Evolutionary conservation across 2,797 vertebrate genomes (phyloP).

Genomic region (Microctenopoma steveboyesi): DNA sequence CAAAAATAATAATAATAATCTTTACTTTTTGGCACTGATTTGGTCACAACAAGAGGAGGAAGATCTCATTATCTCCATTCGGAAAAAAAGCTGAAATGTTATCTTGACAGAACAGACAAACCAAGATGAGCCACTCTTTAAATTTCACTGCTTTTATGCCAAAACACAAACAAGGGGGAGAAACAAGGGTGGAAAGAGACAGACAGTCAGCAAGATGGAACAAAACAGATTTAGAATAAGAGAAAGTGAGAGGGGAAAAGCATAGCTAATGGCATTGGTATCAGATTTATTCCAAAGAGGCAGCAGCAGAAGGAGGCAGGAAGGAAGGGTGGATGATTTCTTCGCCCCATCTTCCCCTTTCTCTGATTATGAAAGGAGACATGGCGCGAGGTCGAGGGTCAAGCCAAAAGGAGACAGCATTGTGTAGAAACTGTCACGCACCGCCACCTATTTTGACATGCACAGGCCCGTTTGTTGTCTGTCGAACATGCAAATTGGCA

Average conservation of each 20-base stretch:
- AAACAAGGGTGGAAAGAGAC: slow-evolving; percentile 34
- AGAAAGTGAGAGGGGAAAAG: slow-evolving; percentile 69
- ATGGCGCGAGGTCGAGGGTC: slow-evolving; percentile 96
- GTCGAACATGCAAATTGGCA: slow-evolving; percentile 99
- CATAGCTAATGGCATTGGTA: slow-evolving; percentile 93
- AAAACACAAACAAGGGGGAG: slow-evolving; percentile 68
- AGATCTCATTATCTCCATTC: slow-evolving; percentile 75
- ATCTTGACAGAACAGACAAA: slow-evolving; percentile 77
- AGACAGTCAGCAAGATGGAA: slow-evolving; percentile 68
- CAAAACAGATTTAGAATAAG: slow-evolving; percentile 69
- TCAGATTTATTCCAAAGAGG: slow-evolving; percentile 94
- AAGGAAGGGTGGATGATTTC: slow-evolving; percentile 84
- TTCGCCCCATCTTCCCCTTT: slow-evolving; percentile 84
- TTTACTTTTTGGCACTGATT: slow-evolving; percentile 62
- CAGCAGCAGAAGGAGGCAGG: slow-evolving; percentile 81
- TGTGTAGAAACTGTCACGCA: slow-evolving; percentile 99
- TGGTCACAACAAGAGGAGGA: slow-evolving; percentile 66
- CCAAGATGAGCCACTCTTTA: slow-evolving; percentile 68
- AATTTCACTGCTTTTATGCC: slow-evolving; percentile 80
- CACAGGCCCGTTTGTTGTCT: slow-evolving; percentile 99
- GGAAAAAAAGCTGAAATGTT: slow-evolving; percentile 57
- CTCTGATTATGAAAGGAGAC: slow-evolving; percentile 97
- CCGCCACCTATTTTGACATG: slow-evolving; percentile 99
- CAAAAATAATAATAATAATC: slow-evolving; percentile 64
- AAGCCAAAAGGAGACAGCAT: slow-evolving; percentile 98